phyloP scores from a whole-genome alignment of 2,113 vertebrate genomes.

The Atlantisia rogersi region DNA sequence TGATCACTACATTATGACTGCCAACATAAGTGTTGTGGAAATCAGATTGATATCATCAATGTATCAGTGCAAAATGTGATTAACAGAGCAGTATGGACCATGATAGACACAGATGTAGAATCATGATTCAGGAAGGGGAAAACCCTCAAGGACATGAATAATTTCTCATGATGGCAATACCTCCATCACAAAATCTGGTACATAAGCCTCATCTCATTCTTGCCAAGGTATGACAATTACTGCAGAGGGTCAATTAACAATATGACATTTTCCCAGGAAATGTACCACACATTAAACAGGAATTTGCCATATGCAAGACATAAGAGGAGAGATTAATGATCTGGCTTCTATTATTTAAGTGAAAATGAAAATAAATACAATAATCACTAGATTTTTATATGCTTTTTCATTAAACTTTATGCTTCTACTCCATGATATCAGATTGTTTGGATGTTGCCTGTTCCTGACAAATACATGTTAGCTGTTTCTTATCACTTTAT shows the following conservation, averaged over 20 bases:
- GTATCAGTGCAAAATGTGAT: not conserved
- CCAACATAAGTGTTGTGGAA: not conserved
- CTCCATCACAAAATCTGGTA: not conserved
- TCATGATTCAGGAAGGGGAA: not conserved
- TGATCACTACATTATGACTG: not conserved
- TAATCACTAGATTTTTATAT: not conserved
- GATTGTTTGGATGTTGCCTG: not conserved
- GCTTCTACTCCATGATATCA: not conserved
- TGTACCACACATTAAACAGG: not conserved
- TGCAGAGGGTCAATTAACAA: not conserved
- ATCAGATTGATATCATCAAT: not conserved
- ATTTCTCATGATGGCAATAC: not conserved
- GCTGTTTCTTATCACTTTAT: not conserved
- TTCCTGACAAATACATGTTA: not conserved
- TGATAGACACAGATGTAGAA: not conserved
- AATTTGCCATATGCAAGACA: not conserved
- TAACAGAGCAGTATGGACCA: not conserved
- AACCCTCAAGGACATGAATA: not conserved
- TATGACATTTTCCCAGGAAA: not conserved
- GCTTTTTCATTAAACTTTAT: not conserved
- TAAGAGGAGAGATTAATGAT: not conserved
- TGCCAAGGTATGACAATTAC: not conserved
- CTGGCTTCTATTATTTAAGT: not conserved
- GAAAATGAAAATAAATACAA: not conserved
- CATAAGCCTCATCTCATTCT: not conserved